Percentiles rank a stretch among this genome's conserved stretches.
phyloP scores from a whole-genome alignment of 2,797 vertebrate genomes.

The Malurus leucopterus region DNA sequence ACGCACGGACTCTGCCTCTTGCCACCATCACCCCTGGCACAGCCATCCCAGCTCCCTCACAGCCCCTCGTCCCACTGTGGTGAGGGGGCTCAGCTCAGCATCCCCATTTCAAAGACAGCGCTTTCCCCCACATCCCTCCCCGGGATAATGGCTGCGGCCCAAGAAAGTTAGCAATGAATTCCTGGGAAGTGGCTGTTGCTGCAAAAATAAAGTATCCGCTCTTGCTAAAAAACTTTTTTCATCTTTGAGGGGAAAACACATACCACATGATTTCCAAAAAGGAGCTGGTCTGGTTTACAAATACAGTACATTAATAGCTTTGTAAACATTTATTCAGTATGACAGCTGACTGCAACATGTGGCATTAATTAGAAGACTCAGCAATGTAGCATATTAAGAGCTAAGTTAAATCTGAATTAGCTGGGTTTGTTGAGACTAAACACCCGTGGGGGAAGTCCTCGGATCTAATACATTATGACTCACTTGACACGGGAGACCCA shows the following conservation, averaged over 20 bases:
- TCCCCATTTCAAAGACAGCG: background rate
- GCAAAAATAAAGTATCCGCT: conserved; percentile 72
- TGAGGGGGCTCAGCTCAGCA: background rate
- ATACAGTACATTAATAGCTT: conserved; percentile 82
- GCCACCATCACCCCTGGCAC: fast-evolving
- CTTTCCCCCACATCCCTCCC: background rate
- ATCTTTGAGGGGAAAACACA: conserved; percentile 75
- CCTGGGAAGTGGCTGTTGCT: conserved; percentile 65
- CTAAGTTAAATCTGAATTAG: conserved; percentile 76
- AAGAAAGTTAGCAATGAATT: conserved; percentile 64
- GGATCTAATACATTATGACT: conserved; percentile 71
- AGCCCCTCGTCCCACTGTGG: fast-evolving
- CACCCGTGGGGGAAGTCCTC: conserved; percentile 70
- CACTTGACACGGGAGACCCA: conserved; percentile 62
- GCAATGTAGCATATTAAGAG: conserved; percentile 73
- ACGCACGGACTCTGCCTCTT: fast-evolving
- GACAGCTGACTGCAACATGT: conserved; percentile 80
- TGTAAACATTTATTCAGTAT: conserved; percentile 83
- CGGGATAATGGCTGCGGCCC: background rate
- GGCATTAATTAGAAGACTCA: conserved; percentile 81
- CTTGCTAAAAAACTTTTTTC: conserved; percentile 70
- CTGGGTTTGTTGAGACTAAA: conserved; percentile 72
- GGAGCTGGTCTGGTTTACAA: conserved; percentile 75
- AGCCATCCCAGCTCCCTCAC: background rate
- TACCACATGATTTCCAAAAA: conserved; percentile 77